phyloP scores from a whole-genome alignment of 1,140 invertebrate genomes.

The Drosophila varians region DNA sequence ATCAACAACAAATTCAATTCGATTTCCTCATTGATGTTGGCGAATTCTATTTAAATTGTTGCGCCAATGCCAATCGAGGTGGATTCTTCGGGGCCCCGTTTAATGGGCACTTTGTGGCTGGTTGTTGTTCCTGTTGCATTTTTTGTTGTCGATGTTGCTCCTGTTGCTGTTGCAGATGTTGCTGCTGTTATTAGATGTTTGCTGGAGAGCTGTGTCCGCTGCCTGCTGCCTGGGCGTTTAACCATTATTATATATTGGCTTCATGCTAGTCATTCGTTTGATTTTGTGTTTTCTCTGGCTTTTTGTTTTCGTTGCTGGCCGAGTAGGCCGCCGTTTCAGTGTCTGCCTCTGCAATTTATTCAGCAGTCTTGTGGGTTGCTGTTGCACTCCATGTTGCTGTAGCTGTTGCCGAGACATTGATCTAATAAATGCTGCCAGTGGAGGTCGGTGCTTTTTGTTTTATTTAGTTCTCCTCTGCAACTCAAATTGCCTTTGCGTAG shows the following conservation, averaged over 20 bases:
- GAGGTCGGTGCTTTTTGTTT: slow-evolving; percentile 21
- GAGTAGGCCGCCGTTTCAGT: slow-evolving; percentile 45
- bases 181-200: slow-evolving; percentile 42
- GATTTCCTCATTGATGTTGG: slow-evolving; percentile 52
- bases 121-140: slow-evolving; percentile 1
- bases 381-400: neutral
- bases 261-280: slow-evolving; percentile 67
- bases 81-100: slow-evolving; percentile 38
- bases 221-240: slow-evolving; percentile 57
- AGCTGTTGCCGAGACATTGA: slow-evolving; percentile 58
- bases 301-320: neutral
- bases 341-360: slow-evolving; percentile 59
- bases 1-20: slow-evolving; percentile 58
- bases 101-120: slow-evolving; percentile 53
- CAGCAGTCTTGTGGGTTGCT: slow-evolving; percentile 43
- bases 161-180: slow-evolving; percentile 16
- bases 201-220: slow-evolving; percentile 1
- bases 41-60: slow-evolving; percentile 65
- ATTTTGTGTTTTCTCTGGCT: slow-evolving; percentile 31
- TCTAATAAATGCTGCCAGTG: slow-evolving; percentile 59
- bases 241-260: slow-evolving; percentile 72
- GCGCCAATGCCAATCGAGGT: slow-evolving; percentile 28
- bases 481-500: slow-evolving; percentile 64
- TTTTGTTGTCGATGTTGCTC: neutral
- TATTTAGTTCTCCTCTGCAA: slow-evolving; percentile 42